Evolutionary conservation across 2,888 invertebrate genomes (phyloP), one percentile per base, ranked within the genome.

Genomic region (Polyploca ridens): DNA sequence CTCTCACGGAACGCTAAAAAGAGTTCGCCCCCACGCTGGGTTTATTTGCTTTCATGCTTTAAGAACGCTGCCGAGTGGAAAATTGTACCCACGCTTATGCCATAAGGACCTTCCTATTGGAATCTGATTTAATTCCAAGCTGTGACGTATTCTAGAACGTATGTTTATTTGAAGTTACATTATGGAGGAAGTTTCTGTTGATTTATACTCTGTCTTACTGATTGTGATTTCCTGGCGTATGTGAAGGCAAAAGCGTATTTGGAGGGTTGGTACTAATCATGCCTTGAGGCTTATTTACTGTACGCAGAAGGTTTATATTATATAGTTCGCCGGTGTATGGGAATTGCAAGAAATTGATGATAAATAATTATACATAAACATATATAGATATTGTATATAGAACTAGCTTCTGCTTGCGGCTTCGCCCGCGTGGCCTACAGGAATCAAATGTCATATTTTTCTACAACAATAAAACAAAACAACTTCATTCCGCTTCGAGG

Each of bases 31-130:
- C 35, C 67, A 75, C 44, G n/a, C 46, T 46, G 46, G n/a, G 79
- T 83, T 82, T 86, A 85, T 86, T 86, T 86, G 83, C 84, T 75
- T 77, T 81, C 73, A 77, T 80, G 74, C 83, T 85, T 82, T 70
- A 76, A 83, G 85, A 75, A 76, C 77, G 75, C 77, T 77, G 41
- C 72, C 70, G 71, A 68, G 71, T 68, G 79, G 83, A 82, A 85
- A 85, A 86, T 83, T 85, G 78, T 77, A 79, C 71, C 71, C 70
- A 62, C 66, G 68, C 68, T 71, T 66, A 70, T 13, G 44, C 66
- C 68, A 70, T 14, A 7, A 46, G 46, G n/a, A 13, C 41, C 46
- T 5, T 46, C n/a, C n/a, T 7, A 6, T 54, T 54, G 54, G 54
- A 49, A 19, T 54, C n/a, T 54, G 19, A 19, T 54, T 54, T 54